Conservation (phyloP, 2,888 invertebrate species). For the Andrena camellia region DNA sequence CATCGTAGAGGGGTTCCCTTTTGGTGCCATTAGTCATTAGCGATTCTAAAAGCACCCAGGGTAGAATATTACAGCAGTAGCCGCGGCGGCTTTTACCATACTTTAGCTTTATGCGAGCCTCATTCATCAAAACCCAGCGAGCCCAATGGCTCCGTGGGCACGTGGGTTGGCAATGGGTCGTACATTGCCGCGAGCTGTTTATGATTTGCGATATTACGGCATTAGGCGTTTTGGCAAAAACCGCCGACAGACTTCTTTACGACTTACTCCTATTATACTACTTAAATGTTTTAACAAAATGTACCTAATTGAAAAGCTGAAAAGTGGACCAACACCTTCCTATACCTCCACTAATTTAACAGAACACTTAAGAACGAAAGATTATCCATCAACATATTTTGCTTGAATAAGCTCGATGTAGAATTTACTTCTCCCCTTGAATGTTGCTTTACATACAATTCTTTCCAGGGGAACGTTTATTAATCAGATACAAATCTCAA, state of each 20-base stretch:
- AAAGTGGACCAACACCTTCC: no score
- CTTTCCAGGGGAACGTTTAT: no score
- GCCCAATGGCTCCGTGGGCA: conserved; percentile 71
- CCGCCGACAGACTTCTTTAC: conserved; percentile 27
- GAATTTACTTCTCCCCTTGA: no score
- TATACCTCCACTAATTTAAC: no score
- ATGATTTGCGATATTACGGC: conserved; percentile 67
- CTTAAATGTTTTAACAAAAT: no score
- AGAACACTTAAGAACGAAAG: no score
- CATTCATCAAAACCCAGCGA: conserved; percentile 83
- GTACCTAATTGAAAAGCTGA: no score
- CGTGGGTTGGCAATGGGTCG: conserved; percentile 69
- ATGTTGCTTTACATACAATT: no score
- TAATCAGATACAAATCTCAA: no score
- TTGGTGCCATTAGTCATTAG: conserved; percentile 84
- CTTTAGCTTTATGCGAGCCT: conserved; percentile 82
- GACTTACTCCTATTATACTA: background rate
- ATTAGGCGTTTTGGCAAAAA: conserved; percentile 52
- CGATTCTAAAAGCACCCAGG: conserved; percentile 82
- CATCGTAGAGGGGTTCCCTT: conserved; percentile 68
- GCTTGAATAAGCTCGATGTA: no score
- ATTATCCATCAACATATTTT: no score
- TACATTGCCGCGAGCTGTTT: conserved; percentile 66
- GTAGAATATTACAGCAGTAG: conserved; percentile 80
- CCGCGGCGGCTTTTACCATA: conserved; percentile 82